Percentiles rank a stretch among this genome's conserved stretches.
Evolutionary conservation across 1,140 invertebrate species (phyloP).

Genomic region (Scaptomyza montana): DNA sequence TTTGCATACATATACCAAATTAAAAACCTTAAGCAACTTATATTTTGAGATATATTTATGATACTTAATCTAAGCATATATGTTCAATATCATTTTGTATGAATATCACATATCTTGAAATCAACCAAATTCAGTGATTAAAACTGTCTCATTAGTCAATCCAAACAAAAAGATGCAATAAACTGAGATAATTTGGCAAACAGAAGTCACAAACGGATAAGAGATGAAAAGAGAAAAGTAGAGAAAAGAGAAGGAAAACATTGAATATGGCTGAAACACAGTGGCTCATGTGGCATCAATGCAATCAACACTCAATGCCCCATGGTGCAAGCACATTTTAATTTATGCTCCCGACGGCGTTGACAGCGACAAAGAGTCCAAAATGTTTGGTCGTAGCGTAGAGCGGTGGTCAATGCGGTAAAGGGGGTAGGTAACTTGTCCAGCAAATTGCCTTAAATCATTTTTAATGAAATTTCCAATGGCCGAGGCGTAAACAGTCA

Average conservation of each 20-base stretch:
- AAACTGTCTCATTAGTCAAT: conserved; percentile 29
- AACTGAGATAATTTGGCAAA: not conserved
- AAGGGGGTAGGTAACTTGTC: conserved; percentile 13
- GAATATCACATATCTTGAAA: not conserved
- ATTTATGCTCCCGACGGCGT: conserved; percentile 54
- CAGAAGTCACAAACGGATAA: not conserved
- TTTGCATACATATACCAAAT: too few species aligned
- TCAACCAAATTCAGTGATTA: conserved; percentile 6
- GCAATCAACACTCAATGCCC: conserved; percentile 55
- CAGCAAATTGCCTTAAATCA: conserved; percentile 69
- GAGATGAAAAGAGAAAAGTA: not conserved
- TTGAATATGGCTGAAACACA: conserved; percentile 22
- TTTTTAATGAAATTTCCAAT: conserved; percentile 73
- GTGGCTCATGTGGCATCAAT: conserved; percentile 33
- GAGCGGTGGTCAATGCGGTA: not conserved
- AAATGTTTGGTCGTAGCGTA: not conserved
- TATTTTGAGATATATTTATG: too few species aligned
- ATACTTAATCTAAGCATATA: too few species aligned
- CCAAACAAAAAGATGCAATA: conserved; percentile 3
- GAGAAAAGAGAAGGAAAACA: too few species aligned
- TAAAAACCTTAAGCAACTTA: too few species aligned
- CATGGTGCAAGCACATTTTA: conserved; percentile 52
- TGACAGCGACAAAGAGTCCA: not conserved
- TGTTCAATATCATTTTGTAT: too few species aligned
- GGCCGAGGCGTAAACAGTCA: conserved; percentile 9